Base-by-base conservation (phyloP, 2,797 vertebrate species). In the Poeciliopsis presidionis region DNA sequence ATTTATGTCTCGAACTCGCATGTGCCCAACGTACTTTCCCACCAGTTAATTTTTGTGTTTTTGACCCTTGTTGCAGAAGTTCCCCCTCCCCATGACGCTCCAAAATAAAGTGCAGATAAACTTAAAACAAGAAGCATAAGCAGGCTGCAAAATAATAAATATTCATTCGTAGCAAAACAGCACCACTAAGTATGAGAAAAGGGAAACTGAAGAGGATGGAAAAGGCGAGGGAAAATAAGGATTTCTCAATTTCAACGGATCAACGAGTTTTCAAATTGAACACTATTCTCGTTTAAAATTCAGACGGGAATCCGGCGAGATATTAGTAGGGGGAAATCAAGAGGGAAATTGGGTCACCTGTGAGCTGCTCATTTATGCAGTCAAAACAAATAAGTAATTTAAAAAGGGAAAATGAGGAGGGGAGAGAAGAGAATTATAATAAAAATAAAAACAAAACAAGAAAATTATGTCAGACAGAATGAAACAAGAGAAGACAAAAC, bases 241-340 rank as follows among this genome's bases (percentile, higher is more conserved):
- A 39, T n/a, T 49, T 43, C n/a, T 76, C 72, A 41, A 84, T 91
- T 92, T 89, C 59, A 91, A 87, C 46, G 83, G 89, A 91, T 90
- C 89, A 92, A 87, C 79, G 70, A 85, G 82, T 91, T 90, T 93
- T 84, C 89, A 89, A 87, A 91, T 92, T 92, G 76, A 91, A 83
- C 87, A 88, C 83, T 85, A 80, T 84, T 87, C 83, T 92, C 87
- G 91, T 94, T 93, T 92, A 85, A 81, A 91, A 93, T 91, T 91
- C 89, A 92, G 79, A 83, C 59, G 28, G n/a, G 81, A 90, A 89
- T 84, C 84, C 82, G 75, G 82, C 81, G 76, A 80, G 75, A 91
- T 91, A 91, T 92, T 93, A 86, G 91, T 93, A 91, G 90, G 78
- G 80, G 84, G 81, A 91, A 93, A 92, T 92, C 88, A 90, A 81